These are phyloP conservation scores for Chrysochloris asiatica DNA, from an alignment of 2,113 vertebrate genomes.

Conservation along the genomic window DNA sequence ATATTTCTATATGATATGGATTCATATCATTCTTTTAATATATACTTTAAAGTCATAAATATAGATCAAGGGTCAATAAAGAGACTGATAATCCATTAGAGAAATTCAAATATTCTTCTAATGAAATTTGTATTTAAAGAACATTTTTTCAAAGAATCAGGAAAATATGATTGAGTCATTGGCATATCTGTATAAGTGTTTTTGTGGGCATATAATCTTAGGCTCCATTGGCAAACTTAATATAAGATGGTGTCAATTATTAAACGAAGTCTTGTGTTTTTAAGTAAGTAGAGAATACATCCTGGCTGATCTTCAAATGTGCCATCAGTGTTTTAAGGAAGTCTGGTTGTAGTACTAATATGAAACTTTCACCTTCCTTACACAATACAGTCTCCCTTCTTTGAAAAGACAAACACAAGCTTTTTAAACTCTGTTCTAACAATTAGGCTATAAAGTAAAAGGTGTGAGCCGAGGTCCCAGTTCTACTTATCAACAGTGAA, in stretches of 20 bases:
- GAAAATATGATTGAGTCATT: not conserved
- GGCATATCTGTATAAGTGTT: not conserved
- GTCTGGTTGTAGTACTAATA: not conserved
- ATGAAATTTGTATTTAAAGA: not conserved
- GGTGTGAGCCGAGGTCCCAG: not conserved
- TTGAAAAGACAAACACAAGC: not conserved
- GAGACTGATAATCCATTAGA: not conserved
- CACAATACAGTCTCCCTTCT: no score
- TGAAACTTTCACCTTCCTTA: not conserved
- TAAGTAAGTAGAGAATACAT: not conserved
- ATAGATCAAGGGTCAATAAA: slow-evolving; percentile 13
- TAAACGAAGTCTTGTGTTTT: not conserved
- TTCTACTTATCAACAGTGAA: not conserved
- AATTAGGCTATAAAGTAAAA: not conserved
- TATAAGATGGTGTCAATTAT: not conserved
- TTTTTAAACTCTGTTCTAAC: not conserved
- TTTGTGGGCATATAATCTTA: not conserved
- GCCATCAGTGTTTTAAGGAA: not conserved
- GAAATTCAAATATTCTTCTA: not conserved
- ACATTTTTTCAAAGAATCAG: not conserved
- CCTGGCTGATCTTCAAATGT: slow-evolving; percentile 18
- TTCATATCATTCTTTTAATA: not conserved
- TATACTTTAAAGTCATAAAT: not conserved
- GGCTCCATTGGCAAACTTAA: not conserved
- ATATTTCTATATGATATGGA: slow-evolving; percentile 21